phyloP scores from a whole-genome alignment of 2,888 invertebrate species.

The Silvanus unidentatus region DNA sequence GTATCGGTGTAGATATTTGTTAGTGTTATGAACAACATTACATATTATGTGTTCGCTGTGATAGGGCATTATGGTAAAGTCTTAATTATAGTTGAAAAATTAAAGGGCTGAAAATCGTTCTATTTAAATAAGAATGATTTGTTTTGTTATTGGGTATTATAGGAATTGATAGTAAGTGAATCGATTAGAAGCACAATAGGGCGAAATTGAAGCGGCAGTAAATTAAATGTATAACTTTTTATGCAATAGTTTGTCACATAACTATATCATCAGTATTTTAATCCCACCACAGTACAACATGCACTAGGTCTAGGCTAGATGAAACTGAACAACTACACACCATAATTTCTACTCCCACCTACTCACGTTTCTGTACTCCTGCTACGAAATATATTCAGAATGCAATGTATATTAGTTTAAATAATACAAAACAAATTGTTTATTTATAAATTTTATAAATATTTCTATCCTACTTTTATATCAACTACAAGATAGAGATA shows the following conservation, averaged over 20 bases:
- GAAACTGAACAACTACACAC: conserved; percentile 4
- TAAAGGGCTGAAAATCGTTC: too few species aligned
- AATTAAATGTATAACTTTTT: too few species aligned
- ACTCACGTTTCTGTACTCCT: conserved; percentile 35
- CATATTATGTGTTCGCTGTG: not conserved
- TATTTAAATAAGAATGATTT: too few species aligned
- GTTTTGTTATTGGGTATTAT: too few species aligned
- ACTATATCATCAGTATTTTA: too few species aligned
- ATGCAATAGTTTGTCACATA: too few species aligned
- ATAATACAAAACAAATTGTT: conserved; percentile 44
- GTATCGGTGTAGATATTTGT: not conserved
- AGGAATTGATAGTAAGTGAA: too few species aligned
- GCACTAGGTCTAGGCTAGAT: conserved; percentile 30
- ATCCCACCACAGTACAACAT: not conserved
- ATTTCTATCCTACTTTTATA: conserved; percentile 8
- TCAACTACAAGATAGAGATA: conserved; percentile 2
- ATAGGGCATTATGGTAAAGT: too few species aligned
- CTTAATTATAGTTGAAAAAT: too few species aligned
- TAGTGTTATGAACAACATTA: not conserved
- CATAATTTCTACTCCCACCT: conserved; percentile 21
- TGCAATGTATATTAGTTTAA: conserved; percentile 47
- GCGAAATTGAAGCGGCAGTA: too few species aligned
- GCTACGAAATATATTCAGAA: conserved; percentile 45
- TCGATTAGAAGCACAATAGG: too few species aligned
- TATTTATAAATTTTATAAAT: conserved; percentile 34